These are phyloP conservation scores for Tortricodes alternella DNA, from an alignment of 2,888 invertebrate genomes.

Conservation along the genomic window DNA sequence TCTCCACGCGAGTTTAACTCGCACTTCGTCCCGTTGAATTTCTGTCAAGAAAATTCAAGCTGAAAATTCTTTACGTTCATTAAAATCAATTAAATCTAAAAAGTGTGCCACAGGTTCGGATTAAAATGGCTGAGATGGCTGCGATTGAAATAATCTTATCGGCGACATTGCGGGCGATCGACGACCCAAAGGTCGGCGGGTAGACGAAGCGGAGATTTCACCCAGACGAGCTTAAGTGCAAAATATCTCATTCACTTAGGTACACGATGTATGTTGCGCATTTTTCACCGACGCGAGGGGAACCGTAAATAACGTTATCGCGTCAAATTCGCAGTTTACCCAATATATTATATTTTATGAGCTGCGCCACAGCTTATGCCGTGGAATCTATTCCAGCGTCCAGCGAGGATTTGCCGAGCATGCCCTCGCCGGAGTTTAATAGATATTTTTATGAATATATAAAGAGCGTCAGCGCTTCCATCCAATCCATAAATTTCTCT, in stretches of 20 bases:
- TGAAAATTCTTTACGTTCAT: not conserved
- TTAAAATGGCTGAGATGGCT: slow-evolving; percentile 1
- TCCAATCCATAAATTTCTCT: slow-evolving; percentile 9
- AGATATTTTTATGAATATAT: slow-evolving; percentile 10
- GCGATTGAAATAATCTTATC: slow-evolving; percentile 9
- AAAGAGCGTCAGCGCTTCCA: slow-evolving; percentile 11
- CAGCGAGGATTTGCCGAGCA: slow-evolving; percentile 31
- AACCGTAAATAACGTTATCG: slow-evolving; percentile 43
- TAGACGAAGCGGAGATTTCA: slow-evolving; percentile 3
- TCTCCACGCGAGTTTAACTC: no score
- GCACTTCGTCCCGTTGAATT: no score
- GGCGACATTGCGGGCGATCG: slow-evolving; percentile 16
- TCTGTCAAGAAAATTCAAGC: not conserved
- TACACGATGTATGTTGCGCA: slow-evolving; percentile 6
- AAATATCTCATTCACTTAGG: slow-evolving; percentile 27
- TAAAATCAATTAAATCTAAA: not conserved
- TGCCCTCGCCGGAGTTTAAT: slow-evolving; percentile 14
- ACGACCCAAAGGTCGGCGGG: not conserved
- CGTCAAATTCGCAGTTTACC: slow-evolving; percentile 41
- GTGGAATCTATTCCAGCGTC: slow-evolving; percentile 40
- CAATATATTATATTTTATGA: slow-evolving; percentile 42
- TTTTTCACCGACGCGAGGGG: slow-evolving; percentile 24
- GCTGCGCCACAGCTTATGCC: slow-evolving; percentile 31
- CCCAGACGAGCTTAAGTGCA: slow-evolving; percentile 12
- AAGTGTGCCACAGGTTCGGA: not conserved